Base-by-base conservation (phyloP, 2,888 invertebrate species). In the Lordiphosa fenestrarum region DNA sequence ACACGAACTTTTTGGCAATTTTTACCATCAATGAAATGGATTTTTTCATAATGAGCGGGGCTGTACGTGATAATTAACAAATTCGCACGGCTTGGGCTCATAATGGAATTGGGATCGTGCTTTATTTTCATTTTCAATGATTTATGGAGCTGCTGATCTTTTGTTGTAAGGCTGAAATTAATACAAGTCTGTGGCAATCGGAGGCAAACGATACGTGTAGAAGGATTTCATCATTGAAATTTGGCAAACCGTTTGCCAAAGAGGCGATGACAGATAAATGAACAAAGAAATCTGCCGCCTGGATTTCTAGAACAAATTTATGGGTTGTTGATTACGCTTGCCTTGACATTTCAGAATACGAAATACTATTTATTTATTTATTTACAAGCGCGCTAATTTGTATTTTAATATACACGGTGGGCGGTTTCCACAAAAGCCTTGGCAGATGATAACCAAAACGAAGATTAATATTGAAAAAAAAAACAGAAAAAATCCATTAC, bases 1-100 rank as follows among this genome's bases (percentile, higher is more conserved):
- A 59, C 59, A 53, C 60, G 56, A 53, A 39, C 21, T 23, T 55
- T 36, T 58, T 39, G 25, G 36, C 13, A 38, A 51, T 64, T 51
- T 50, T 44, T 47, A 30, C 42, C 49, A 61, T 53, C 41, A 61
- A 46, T 68, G 53, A 19, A 56, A 23, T 46, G 56, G 48, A 38
- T 44, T 30, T 30, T 36, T 54, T 47, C 59, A 56, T 48, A 59
- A 53, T 65, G 53, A 60, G 60, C 37, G 53, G 36, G 53, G 36
- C 40, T 40, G 55, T 62, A 75, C 76, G 83, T 71, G 73, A 64
- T 77, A 82, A 77, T 80, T 82, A 82, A 62, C 66, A 49, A 66
- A 69, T 82, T 77, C 59, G 80, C 76, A 64, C 49, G 49, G 48
- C 54, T 63, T 52, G 52, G 35, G 40, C 25, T 7, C 46, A 30